A percentile compares a stretch with the other conserved stretches of the same genome.
These are phyloP conservation scores for Nothoprocta pentlandii DNA, from an alignment of 2,113 vertebrate genomes.

Conservation along the genomic window DNA sequence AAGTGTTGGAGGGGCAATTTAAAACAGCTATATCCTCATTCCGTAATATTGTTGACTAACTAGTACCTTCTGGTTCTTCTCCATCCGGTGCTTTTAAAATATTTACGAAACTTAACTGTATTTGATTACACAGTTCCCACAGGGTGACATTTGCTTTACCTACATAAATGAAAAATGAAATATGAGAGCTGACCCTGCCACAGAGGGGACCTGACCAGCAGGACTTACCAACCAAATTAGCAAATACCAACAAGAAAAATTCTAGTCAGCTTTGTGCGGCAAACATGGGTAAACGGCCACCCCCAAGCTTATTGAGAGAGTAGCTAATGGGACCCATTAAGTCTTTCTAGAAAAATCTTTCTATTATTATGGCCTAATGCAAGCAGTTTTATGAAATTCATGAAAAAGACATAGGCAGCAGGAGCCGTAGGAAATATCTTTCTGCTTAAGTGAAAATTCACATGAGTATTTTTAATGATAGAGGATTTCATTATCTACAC, in stretches of 20 bases:
- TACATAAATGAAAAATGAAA: conserved; percentile 6
- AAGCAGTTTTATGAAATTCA: not conserved
- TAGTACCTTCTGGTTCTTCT: not conserved
- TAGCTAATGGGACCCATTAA: not conserved
- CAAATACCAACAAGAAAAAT: not conserved
- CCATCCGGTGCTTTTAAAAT: not conserved
- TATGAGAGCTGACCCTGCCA: not conserved
- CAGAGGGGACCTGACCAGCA: not conserved
- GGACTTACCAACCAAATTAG: not conserved
- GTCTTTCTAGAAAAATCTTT: not conserved
- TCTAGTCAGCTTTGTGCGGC: not conserved
- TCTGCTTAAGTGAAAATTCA: not conserved
- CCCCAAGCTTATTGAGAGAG: not conserved
- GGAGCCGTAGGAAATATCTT: not conserved
- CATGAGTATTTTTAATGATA: not conserved
- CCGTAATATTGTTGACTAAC: not conserved
- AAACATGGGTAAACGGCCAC: not conserved
- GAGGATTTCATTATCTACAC: not conserved
- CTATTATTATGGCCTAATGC: not conserved
- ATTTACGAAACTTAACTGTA: not conserved
- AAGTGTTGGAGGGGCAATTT: not conserved
- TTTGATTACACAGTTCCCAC: not conserved
- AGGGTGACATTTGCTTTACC: not conserved
- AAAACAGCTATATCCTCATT: not conserved
- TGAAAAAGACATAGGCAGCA: not conserved